Percentiles rank a stretch among this genome's conserved stretches.
Evolutionary conservation across 37 sponge, comb jelly and placozoan genomes (phyloP).

Genomic region (Oopsacas minuta): DNA sequence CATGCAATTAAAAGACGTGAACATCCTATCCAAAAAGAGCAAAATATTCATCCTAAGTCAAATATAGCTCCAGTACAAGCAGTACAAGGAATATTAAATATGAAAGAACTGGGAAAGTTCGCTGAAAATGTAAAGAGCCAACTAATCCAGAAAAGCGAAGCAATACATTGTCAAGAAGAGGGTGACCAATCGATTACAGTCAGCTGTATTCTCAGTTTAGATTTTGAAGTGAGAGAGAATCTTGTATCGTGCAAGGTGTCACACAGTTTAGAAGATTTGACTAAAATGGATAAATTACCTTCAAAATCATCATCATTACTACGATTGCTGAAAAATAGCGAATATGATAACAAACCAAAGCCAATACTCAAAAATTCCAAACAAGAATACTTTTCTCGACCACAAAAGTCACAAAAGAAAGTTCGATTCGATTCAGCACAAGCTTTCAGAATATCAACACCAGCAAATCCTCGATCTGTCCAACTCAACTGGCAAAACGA

Average conservation of each 20-base stretch:
- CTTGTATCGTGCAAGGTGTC: conserved; percentile 9
- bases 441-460: not conserved
- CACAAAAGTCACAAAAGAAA: not conserved
- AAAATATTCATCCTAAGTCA: not conserved
- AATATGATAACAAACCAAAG: not conserved
- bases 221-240: conserved; percentile 12
- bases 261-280: not conserved
- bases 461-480: not conserved
- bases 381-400: not conserved
- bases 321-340: not conserved
- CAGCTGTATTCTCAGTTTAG: not conserved
- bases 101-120: not conserved
- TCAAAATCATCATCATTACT: not conserved
- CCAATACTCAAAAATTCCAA: not conserved
- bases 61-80: too few relatives aligned
- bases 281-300: not conserved
- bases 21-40: not conserved
- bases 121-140: not conserved
- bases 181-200: not conserved
- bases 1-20: not conserved
- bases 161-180: not conserved
- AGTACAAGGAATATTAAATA: not conserved
- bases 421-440: not conserved
- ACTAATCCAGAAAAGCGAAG: not conserved
- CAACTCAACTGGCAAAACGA: conserved; percentile 11